Evolutionary conservation across 1,140 invertebrate species (phyloP).

Genomic region (Trialeurodes vaporariorum): DNA sequence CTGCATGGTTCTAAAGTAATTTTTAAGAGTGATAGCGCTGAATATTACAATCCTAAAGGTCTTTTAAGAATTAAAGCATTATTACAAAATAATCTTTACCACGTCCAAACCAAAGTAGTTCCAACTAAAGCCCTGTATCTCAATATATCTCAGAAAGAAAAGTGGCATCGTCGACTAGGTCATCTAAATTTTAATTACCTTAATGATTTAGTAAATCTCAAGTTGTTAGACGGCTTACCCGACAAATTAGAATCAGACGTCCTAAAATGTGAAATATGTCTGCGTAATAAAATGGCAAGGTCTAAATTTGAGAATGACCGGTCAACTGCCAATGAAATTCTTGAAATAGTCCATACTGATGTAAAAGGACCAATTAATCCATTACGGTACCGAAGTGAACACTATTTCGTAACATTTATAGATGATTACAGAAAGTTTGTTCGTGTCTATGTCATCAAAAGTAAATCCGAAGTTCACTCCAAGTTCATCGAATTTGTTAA

Average conservation of each 20-base stretch:
- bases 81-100: too few species aligned
- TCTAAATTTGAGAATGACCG: constrained; percentile 22
- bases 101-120: too few species aligned
- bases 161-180: constrained; percentile 9
- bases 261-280: too few species aligned
- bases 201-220: background rate
- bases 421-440: constrained; percentile 33
- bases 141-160: too few species aligned
- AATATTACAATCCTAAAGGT: too few species aligned
- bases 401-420: constrained; percentile 33
- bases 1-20: too few species aligned
- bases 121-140: too few species aligned
- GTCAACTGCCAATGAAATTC: constrained; percentile 19
- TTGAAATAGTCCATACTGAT: constrained; percentile 31
- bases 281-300: background rate
- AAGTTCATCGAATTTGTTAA: constrained; percentile 10
- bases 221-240: background rate
- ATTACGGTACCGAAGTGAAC: constrained; percentile 22
- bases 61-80: too few species aligned
- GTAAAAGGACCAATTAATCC: constrained; percentile 31
- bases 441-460: constrained; percentile 23
- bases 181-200: constrained; percentile 2
- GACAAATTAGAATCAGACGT: background rate
- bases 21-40: too few species aligned
- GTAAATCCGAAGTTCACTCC: constrained; percentile 13